Evolutionary conservation across 2,888 invertebrate genomes (phyloP).

Genomic region (Thumatha senex): DNA sequence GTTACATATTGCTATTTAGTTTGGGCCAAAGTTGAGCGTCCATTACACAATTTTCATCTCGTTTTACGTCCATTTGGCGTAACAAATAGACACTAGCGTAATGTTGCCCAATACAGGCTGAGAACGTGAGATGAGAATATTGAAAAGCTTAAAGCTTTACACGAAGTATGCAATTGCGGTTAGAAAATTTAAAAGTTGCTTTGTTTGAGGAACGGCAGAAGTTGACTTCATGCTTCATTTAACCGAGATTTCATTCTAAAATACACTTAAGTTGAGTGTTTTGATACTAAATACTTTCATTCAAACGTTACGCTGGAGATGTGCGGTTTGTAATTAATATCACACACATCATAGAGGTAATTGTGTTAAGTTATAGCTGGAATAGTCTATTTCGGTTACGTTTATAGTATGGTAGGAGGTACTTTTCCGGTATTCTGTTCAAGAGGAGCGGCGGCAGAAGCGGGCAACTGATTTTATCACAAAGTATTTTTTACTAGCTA

Average conservation of each 20-base stretch:
- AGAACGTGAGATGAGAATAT: conserved; percentile 20
- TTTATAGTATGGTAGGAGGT: too few species aligned
- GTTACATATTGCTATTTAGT: too few species aligned
- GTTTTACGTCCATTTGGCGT: conserved; percentile 24
- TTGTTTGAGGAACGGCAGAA: neutral
- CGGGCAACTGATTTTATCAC: too few species aligned
- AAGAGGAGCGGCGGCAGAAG: too few species aligned
- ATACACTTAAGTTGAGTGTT: neutral
- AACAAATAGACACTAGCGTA: conserved; percentile 21
- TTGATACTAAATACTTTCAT: neutral
- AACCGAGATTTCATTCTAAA: neutral
- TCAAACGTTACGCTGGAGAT: neutral
- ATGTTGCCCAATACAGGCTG: conserved; percentile 17
- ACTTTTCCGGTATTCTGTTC: too few species aligned
- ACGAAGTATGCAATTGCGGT: conserved; percentile 5
- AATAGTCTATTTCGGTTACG: too few species aligned
- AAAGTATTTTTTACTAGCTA: too few species aligned
- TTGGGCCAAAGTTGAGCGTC: conserved; percentile 26
- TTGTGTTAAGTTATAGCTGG: too few species aligned
- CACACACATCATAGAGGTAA: too few species aligned
- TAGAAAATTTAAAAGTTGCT: neutral
- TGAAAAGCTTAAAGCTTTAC: conserved; percentile 6
- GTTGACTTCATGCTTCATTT: neutral
- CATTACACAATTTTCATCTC: conserved; percentile 26
- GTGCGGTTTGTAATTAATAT: too few species aligned